These are phyloP conservation scores for Aeoliscus strigatus DNA, from an alignment of 2,797 vertebrate genomes.

Conservation along the genomic window DNA sequence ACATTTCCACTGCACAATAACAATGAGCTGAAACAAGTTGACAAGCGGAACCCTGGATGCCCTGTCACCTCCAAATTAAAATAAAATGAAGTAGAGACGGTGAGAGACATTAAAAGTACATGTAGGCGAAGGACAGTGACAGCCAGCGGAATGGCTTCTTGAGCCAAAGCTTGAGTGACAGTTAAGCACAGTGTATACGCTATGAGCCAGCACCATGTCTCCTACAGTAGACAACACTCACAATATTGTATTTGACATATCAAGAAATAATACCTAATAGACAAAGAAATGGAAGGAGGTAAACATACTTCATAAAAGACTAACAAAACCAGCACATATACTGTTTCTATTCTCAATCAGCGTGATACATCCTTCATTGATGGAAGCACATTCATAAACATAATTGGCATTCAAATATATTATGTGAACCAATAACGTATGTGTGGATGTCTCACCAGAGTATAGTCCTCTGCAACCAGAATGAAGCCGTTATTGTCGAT, in stretches of 20 bases:
- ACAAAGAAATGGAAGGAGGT: not conserved
- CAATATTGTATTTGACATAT: not conserved
- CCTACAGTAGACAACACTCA: conserved; percentile 10
- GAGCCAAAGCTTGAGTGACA: conserved; percentile 56
- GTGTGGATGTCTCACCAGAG: conserved; percentile 70
- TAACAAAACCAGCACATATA: too few species aligned
- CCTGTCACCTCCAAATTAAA: conserved; percentile 15
- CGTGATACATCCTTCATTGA: too few species aligned
- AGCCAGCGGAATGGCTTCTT: conserved; percentile 49
- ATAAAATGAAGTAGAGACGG: conserved; percentile 10
- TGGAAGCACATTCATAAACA: too few species aligned
- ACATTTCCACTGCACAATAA: not conserved
- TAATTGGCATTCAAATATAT: too few species aligned
- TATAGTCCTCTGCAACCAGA: conserved; percentile 88
- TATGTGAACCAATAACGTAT: too few species aligned
- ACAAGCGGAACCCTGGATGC: conserved; percentile 14
- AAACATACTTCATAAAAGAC: too few species aligned
- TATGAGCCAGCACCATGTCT: conserved; percentile 21
- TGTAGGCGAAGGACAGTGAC: conserved; percentile 49
- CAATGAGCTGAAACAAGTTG: conserved; percentile 5
- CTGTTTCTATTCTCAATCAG: too few species aligned
- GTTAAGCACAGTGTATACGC: conserved; percentile 33
- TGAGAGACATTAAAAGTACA: conserved; percentile 45
- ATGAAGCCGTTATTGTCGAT: conserved; percentile 96
- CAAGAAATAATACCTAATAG: not conserved